Conservation (phyloP, 1,140 invertebrate species). For the Copidosoma floridanum region DNA sequence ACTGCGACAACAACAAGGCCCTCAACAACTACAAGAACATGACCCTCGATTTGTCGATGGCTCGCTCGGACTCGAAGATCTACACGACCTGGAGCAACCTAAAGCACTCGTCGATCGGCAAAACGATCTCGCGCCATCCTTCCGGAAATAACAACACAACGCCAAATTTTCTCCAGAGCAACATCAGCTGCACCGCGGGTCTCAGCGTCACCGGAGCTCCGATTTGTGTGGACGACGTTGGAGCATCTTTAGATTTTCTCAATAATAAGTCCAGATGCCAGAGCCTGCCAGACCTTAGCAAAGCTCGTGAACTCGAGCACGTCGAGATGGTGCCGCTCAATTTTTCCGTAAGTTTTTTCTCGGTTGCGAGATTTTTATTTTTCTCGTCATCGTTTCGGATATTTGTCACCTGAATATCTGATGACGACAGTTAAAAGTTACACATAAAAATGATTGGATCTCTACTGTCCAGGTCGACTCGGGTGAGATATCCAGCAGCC, state of each 20-base stretch:
- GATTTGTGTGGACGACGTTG: no score
- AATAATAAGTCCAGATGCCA: slow-evolving; percentile 42
- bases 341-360: slow-evolving; percentile 45
- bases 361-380: no score
- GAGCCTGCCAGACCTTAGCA: slow-evolving; percentile 49
- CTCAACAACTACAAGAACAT: slow-evolving; percentile 48
- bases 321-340: slow-evolving; percentile 43
- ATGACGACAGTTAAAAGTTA: no score
- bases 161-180: slow-evolving; percentile 44
- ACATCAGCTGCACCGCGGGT: background rate
- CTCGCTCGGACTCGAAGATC: slow-evolving; percentile 74
- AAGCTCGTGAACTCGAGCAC: slow-evolving; percentile 37
- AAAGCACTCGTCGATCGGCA: slow-evolving; percentile 56
- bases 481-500: slow-evolving; percentile 49
- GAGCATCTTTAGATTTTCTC: no score
- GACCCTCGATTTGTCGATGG: slow-evolving; percentile 75
- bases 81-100: slow-evolving; percentile 84
- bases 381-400: no score
- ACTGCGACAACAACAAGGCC: slow-evolving; percentile 44
- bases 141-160: slow-evolving; percentile 75
- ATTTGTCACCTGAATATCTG: no score
- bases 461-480: slow-evolving; percentile 56
- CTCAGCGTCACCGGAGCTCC: no score
- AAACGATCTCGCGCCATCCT: slow-evolving; percentile 63
- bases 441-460: no score